These are phyloP conservation scores for Drosophila sulfurigaster DNA, from an alignment of 1,140 invertebrate species.

Conservation along the genomic window DNA sequence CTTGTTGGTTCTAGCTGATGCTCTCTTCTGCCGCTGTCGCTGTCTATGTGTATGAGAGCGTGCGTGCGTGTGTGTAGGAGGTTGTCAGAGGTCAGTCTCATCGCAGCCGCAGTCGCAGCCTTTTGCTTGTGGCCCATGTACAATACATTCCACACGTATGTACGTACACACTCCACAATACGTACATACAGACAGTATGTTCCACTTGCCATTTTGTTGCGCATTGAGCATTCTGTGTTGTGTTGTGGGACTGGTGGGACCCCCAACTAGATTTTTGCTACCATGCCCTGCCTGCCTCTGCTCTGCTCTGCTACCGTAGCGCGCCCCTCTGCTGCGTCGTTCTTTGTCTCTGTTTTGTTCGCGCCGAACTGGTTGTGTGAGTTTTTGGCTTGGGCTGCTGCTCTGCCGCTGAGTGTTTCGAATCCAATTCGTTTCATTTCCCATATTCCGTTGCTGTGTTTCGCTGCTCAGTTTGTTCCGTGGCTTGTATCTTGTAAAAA, in stretches of 20 bases:
- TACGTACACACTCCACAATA: constrained; percentile 15
- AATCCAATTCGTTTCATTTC: constrained; percentile 22
- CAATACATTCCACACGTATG: constrained; percentile 48
- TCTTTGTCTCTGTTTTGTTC: constrained; percentile 67
- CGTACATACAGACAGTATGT: constrained; percentile 24
- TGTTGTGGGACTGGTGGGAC: constrained; percentile 50
- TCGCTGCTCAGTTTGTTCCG: constrained; percentile 35
- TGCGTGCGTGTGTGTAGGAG: constrained; percentile 68
- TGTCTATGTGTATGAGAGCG: constrained; percentile 12
- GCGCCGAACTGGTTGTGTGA: constrained; percentile 77
- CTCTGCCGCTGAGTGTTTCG: constrained; percentile 26
- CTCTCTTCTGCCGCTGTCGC: constrained; percentile 36
- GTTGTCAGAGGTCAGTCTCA: constrained; percentile 83
- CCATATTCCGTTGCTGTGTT: constrained; percentile 28
- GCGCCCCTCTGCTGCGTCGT: constrained; percentile 41
- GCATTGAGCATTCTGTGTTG: constrained; percentile 46
- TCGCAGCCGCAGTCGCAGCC: constrained; percentile 51
- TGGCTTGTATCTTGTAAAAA: constrained; percentile 72
- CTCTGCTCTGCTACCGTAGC: constrained; percentile 6
- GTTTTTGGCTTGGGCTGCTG: constrained; percentile 58
- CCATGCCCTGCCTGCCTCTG: constrained; percentile 30
- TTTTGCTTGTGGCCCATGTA: constrained; percentile 55
- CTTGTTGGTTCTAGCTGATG: constrained; percentile 54
- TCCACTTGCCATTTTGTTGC: constrained; percentile 71
- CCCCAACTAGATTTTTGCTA: constrained; percentile 75